These are phyloP conservation scores for Hylia prasina DNA, from an alignment of 2,113 vertebrate genomes.

Conservation along the genomic window DNA sequence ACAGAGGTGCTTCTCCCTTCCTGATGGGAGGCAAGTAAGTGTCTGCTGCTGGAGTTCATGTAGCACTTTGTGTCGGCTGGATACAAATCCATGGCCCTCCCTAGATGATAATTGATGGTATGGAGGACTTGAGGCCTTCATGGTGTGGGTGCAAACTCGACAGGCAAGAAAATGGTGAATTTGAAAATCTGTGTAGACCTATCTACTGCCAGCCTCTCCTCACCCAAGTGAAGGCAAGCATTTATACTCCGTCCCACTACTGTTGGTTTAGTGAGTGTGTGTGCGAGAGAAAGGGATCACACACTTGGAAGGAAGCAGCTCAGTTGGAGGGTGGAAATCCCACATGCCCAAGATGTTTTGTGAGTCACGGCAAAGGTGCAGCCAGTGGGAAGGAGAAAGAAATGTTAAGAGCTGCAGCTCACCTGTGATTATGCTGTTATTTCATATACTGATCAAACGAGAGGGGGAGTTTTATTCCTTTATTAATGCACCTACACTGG, in stretches of 20 bases:
- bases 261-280: not conserved
- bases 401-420: rapidly evolving
- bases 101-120: not conserved
- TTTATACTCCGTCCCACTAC: not conserved
- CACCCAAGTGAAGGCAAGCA: not conserved
- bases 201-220: not conserved
- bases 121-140: not conserved
- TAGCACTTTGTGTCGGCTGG: not conserved
- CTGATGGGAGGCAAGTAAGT: not conserved
- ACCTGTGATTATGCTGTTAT: not conserved
- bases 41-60: not conserved
- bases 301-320: not conserved
- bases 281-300: rapidly evolving
- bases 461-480: not conserved
- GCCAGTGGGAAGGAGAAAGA: not conserved
- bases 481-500: not conserved
- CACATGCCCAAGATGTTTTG: rapidly evolving
- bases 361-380: not conserved
- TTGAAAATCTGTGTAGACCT: not conserved
- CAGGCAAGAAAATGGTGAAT: not conserved
- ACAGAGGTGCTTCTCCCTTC: not conserved
- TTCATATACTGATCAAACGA: not conserved
- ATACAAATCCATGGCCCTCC: not conserved
- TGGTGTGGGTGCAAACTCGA: rapidly evolving
- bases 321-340: not conserved